Conservation (phyloP, 2,113 vertebrate species). For the Myocastor coypus region DNA sequence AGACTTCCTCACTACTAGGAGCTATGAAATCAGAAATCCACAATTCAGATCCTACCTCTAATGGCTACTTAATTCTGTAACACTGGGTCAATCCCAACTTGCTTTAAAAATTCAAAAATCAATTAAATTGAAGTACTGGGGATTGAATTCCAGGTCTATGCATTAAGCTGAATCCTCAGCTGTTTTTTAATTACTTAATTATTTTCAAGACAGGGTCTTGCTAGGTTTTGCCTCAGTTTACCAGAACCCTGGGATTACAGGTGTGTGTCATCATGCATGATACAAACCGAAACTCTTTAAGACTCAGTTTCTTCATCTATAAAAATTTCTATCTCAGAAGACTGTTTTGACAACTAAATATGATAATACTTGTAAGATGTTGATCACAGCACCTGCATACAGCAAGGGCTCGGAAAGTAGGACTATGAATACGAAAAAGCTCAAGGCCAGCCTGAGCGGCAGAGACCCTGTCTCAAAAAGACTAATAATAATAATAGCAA, state of each 20-base stretch:
- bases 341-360: not conserved
- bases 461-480: too few relatives aligned
- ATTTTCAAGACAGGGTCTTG: not conserved
- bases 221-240: not conserved
- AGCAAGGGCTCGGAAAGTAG: not conserved
- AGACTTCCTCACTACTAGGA: not conserved
- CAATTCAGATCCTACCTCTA: not conserved
- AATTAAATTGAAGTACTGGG: not conserved
- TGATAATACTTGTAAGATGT: not conserved
- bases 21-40: not conserved
- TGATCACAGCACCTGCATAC: not conserved
- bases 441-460: too few relatives aligned
- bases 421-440: not conserved
- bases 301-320: constrained; percentile 10
- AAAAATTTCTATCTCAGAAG: not conserved
- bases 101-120: not conserved
- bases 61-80: not conserved
- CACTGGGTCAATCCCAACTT: not conserved
- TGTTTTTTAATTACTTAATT: not conserved
- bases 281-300: not conserved
- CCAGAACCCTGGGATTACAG: not conserved
- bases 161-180: not conserved
- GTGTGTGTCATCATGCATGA: not conserved
- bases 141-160: not conserved
- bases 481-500: not conserved